phyloP scores from a whole-genome alignment of 2,797 vertebrate genomes.

The Notamacropus eugenii region DNA sequence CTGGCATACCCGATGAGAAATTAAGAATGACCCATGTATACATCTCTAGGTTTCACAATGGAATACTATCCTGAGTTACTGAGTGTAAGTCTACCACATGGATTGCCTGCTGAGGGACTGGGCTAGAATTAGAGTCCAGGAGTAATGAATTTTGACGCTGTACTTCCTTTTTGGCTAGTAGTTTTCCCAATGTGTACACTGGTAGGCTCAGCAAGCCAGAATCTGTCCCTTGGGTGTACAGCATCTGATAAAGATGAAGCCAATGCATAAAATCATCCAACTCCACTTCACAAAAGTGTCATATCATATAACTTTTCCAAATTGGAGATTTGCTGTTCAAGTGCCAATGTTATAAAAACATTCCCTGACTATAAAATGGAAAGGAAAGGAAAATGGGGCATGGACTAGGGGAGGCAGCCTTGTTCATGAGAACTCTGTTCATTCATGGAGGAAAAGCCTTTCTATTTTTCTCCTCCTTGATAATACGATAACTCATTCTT shows the following conservation, averaged over 20 bases:
- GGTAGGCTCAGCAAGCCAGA: constrained; percentile 24
- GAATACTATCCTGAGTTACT: neutral
- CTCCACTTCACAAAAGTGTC: constrained; percentile 27
- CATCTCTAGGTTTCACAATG: neutral
- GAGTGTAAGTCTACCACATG: neutral
- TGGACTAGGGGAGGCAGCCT: constrained; percentile 16
- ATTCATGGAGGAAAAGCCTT: constrained; percentile 7
- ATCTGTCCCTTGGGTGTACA: neutral
- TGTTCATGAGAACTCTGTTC: constrained; percentile 20
- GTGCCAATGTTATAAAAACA: constrained; percentile 43
- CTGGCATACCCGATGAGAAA: constrained; percentile 5
- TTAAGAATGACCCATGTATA: neutral
- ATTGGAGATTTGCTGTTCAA: constrained; percentile 39
- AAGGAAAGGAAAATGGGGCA: neutral
- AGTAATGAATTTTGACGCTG: constrained; percentile 2
- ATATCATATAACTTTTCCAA: constrained; percentile 49
- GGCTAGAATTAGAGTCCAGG: neutral
- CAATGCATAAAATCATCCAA: constrained; percentile 15
- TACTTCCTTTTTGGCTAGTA: neutral
- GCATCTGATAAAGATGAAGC: constrained; percentile 44
- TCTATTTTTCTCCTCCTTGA: constrained; percentile 33
- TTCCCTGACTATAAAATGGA: neutral
- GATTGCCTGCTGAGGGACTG: constrained; percentile 5
- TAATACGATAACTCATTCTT: constrained; percentile 8
- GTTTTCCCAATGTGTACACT: constrained; percentile 12